Base-by-base conservation (phyloP, 2,113 vertebrate species). In the Chrysochloris asiatica region DNA sequence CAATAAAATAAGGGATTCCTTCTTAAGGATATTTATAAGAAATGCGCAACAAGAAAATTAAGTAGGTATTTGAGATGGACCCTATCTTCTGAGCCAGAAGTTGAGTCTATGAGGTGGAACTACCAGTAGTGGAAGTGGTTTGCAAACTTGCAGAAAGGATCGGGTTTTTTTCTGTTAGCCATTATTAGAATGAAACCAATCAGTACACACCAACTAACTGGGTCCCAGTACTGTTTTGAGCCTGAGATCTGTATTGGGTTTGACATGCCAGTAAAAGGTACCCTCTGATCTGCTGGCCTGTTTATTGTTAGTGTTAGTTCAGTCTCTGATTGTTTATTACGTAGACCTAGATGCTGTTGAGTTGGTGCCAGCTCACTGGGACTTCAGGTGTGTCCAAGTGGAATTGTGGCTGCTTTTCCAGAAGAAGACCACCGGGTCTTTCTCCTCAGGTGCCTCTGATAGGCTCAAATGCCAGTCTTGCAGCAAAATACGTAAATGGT, bases 11-110 rank as follows among this genome's bases (percentile, higher is more conserved):
- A 79, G 79, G 52, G 47, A 86, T 88, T 63, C 9, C 72, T 79
- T 88, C 71, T 77, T 86, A 38, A 88, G 43, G 41, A 13, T 77
- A 28, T 81, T 91, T 86, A 48, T 43, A 26, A 85, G 76, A 95
- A 87, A 84, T 59, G 41, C 19, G 71, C 43, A 79, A 86, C 45
- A 88, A 91, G 75, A 54, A 89, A 82, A 79, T 9, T 82, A 61
- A 90, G 14, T 61, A 28, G 61, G 52, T 16, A 81, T 77, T 89
- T 72, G 78, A 84, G 67, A 13, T 76, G 47, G 56, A 69, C 28
- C 33, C 4, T 2, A 0, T 36, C 79, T 8, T 69, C 71, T 63
- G n/a, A 89, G 80, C 73, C 17, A 63, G 17, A 72, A 77, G 11
- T 11, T 28, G 30, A 69, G 75, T 63, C 41, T 24, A n/a, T 47